Percentiles rank a stretch among this genome's conserved stretches.
These are phyloP conservation scores for Myotis brandtii DNA, from an alignment of 2,113 vertebrate species.

Conservation along the genomic window DNA sequence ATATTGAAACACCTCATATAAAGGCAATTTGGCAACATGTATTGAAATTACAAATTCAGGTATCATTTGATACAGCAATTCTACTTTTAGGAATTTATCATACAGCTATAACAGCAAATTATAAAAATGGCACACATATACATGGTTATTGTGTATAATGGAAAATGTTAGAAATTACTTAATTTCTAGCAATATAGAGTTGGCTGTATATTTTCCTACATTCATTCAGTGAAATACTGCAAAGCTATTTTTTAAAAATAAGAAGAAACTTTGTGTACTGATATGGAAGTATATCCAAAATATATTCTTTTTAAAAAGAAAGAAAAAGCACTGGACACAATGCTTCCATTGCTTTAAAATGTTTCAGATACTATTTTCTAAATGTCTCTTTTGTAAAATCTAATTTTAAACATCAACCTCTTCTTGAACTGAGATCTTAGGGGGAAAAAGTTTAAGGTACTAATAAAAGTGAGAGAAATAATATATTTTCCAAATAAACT, in stretches of 20 bases:
- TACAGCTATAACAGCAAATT: not conserved
- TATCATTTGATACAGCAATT: not conserved
- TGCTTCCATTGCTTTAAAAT: too few relatives aligned
- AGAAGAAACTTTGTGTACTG: not conserved
- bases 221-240: not conserved
- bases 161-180: conserved; percentile 17
- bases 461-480: not conserved
- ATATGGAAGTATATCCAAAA: not conserved
- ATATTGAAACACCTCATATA: not conserved
- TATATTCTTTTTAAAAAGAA: not conserved
- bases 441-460: not conserved
- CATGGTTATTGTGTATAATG: not conserved
- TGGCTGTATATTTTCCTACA: not conserved
- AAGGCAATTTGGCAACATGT: conserved; percentile 1
- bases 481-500: conserved; percentile 11
- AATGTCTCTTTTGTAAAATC: not conserved
- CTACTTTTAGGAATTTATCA: not conserved
- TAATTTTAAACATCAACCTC: conserved; percentile 1
- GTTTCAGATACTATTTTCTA: not conserved
- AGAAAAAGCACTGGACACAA: not conserved
- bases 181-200: not conserved
- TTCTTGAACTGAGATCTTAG: not conserved
- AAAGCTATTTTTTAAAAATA: not conserved
- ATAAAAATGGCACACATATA: not conserved
- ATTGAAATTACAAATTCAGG: conserved; percentile 6